Base-by-base conservation (phyloP, 2,797 vertebrate genomes). In the Pteropus rufus region DNA sequence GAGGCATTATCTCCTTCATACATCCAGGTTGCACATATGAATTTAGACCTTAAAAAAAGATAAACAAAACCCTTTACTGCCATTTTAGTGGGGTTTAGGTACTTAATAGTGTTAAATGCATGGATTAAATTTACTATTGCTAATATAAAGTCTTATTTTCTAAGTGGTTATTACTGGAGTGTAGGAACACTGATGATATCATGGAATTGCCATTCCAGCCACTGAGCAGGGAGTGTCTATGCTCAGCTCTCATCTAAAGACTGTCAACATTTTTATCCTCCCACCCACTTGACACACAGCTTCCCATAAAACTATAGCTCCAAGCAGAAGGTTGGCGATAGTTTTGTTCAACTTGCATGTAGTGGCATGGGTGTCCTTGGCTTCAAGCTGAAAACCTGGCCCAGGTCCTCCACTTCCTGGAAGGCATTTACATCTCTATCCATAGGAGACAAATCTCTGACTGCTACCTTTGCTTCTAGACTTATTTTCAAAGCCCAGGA, bases 61-160 rank as follows among this genome's bases (percentile, higher is more conserved):
- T 54, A 76, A 84, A 73, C 39, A 36, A 49, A 94, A 67, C 41
- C 11, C 26, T 44, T 95, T 79, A 49, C 29, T 80, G 46, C 69
- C 83, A 83, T 62, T 82, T 91, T 86, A 76, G 12, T 87, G 52
- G 56, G 60, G 60, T 34, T 75, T 89, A 86, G 31, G 69, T 46
- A 89, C 7, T 60, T 52, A 91, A 80, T 7, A 69, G 49, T 84
- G 41, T 93, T 49, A 91, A 91, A 85, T 26, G 60, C 41, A 81
- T 91, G 44, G 15, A 67, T 52, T 64, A 15, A 91, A 52, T 79
- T 60, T 34, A 82, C 34, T 36, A 23, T 60, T 11, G 49, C 81
- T 85, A 93, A 89, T 65, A 81, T 76, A 89, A 94, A 60, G 64
- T 58, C 24, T 2, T 89, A 65, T 58, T 41, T 94, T 93, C 79